Evolutionary conservation across 2,888 invertebrate species (phyloP).

Genomic region (Acrocyrtus sp.): DNA sequence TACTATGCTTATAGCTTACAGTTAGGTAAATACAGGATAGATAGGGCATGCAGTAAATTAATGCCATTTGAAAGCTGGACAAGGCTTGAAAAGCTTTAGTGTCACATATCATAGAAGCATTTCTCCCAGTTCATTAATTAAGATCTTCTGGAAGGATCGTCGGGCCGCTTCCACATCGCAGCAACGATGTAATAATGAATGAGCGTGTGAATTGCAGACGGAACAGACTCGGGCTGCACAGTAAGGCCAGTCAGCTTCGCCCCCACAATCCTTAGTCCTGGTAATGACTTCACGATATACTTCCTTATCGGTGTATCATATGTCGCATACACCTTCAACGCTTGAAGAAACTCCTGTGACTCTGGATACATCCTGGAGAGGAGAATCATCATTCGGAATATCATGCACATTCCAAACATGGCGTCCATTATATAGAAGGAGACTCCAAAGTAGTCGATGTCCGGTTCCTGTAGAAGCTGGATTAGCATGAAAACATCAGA

Average conservation of each 20-base stretch:
- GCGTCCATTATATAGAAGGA: slow-evolving; percentile 55
- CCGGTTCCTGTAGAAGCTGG: slow-evolving; percentile 52
- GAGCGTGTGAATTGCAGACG: slow-evolving; percentile 44
- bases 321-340: slow-evolving; percentile 30
- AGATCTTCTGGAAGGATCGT: slow-evolving; percentile 47
- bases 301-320: slow-evolving; percentile 47
- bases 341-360: slow-evolving; percentile 44
- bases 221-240: slow-evolving; percentile 41
- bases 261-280: slow-evolving; percentile 31
- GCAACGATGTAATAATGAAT: slow-evolving; percentile 56
- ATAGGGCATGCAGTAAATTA: no score
- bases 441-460: slow-evolving; percentile 50
- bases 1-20: no score
- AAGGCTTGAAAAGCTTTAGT: no score
- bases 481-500: slow-evolving; percentile 52
- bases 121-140: no score
- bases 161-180: slow-evolving; percentile 57
- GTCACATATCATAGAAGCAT: no score
- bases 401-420: slow-evolving; percentile 55
- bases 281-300: slow-evolving; percentile 37
- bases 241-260: slow-evolving; percentile 55
- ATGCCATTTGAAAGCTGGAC: no score
- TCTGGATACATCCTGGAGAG: slow-evolving; percentile 48
- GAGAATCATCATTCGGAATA: slow-evolving; percentile 55
- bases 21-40: no score